Conservation (phyloP, 2,113 vertebrate species). For the Dendropsophus ebraccatus region DNA sequence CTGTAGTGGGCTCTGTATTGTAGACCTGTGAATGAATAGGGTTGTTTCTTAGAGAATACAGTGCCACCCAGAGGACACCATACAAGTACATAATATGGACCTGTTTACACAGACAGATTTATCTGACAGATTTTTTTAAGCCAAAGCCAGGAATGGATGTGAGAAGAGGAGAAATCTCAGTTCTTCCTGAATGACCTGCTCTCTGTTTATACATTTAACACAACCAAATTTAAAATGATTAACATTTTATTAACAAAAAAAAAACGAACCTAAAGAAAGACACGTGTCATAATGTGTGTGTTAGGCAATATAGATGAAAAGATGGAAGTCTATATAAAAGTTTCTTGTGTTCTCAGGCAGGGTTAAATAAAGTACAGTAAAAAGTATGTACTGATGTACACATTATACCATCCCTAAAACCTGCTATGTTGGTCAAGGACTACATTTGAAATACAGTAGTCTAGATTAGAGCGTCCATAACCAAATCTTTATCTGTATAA, state of each 20-base stretch:
- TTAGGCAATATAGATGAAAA: neutral
- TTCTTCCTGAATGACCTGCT: too few species aligned
- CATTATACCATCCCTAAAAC: neutral
- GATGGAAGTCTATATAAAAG: neutral
- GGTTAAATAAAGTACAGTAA: too few species aligned
- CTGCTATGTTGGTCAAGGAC: neutral
- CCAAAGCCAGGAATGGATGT: too few species aligned
- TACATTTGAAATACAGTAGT: neutral
- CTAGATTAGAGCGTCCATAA: neutral
- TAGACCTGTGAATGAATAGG: too few species aligned
- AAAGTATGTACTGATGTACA: too few species aligned
- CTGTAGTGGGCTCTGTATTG: too few species aligned
- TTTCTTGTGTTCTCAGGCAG: neutral
- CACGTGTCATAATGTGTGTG: neutral
- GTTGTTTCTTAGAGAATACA: too few species aligned
- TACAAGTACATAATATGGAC: too few species aligned
- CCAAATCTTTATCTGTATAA: neutral
- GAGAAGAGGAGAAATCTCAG: too few species aligned
- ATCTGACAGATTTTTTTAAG: too few species aligned
- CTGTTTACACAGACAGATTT: too few species aligned
- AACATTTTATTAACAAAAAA: conserved; percentile 18
- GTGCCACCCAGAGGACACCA: too few species aligned
- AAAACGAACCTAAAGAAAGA: neutral
- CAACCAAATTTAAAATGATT: neutral
- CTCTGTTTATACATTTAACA: neutral